These are phyloP conservation scores for Nothura maculosa DNA, from an alignment of 2,797 vertebrate genomes.

Conservation along the genomic window DNA sequence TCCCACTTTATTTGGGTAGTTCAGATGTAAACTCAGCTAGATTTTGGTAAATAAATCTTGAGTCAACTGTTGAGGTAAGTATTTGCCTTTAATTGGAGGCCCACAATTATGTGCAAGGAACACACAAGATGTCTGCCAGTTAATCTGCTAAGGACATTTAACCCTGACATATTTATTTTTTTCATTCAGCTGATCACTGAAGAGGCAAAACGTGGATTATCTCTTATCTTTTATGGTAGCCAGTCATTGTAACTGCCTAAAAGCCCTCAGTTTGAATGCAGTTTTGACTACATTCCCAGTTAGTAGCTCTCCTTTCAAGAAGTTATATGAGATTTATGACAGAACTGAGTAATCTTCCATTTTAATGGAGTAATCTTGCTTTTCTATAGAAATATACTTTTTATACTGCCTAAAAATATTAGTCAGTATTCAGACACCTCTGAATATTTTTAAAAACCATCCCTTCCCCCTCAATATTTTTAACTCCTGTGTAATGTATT, in stretches of 20 bases:
- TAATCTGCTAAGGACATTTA: background rate
- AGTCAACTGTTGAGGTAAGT: background rate
- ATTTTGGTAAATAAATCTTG: background rate
- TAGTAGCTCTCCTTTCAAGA: background rate
- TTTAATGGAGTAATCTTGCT: background rate
- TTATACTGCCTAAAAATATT: background rate
- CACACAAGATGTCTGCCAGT: background rate
- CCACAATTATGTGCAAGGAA: background rate
- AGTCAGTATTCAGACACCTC: background rate
- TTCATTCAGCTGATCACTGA: background rate
- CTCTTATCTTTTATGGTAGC: background rate
- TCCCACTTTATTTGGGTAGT: background rate
- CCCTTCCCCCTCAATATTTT: background rate
- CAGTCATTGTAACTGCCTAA: background rate
- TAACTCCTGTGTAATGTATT: background rate
- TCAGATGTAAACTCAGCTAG: background rate
- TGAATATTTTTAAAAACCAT: background rate
- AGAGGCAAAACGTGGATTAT: background rate
- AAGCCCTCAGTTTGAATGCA: rapidly evolving
- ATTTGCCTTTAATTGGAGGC: background rate
- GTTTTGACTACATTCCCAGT: background rate
- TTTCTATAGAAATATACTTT: background rate
- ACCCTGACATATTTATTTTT: background rate
- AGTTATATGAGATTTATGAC: background rate
- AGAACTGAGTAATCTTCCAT: background rate